Evolutionary conservation across 2,113 vertebrate genomes (phyloP).

Genomic region (Anarhynchus alexandrinus): DNA sequence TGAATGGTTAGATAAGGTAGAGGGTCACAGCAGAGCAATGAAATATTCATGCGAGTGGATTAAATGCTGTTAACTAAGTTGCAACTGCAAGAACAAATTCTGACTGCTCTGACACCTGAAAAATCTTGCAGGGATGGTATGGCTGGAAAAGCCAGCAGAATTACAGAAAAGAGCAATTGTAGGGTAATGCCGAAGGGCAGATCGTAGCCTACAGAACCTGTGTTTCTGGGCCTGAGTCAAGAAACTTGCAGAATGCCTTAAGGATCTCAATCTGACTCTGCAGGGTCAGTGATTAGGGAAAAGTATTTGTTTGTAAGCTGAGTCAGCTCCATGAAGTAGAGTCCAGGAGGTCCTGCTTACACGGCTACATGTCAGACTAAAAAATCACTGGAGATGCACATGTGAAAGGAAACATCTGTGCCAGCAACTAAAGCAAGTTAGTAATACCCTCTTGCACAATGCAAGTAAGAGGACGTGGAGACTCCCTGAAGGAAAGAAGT

Average conservation of each 20-base stretch:
- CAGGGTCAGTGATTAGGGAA: neutral
- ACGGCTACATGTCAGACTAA: neutral
- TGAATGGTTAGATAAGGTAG: neutral
- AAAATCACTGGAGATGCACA: neutral
- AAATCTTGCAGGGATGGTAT: neutral
- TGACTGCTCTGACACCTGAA: neutral
- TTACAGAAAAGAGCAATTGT: neutral
- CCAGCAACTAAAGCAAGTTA: neutral
- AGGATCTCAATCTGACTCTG: neutral
- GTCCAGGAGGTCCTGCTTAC: neutral
- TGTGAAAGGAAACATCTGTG: slow-evolving; percentile 19
- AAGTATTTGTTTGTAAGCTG: neutral
- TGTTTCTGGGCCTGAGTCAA: neutral
- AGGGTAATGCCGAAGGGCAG: neutral
- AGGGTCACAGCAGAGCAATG: neutral
- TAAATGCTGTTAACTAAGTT: neutral
- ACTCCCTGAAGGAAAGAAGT: neutral
- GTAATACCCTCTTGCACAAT: neutral
- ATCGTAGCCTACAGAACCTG: neutral
- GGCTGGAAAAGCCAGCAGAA: neutral
- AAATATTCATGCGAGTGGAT: neutral
- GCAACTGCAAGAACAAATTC: neutral
- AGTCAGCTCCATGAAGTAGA: neutral
- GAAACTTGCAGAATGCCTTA: neutral
- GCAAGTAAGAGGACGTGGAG: neutral